Conservation (phyloP, 2,888 invertebrate genomes). For the Rhodophaea formosa region DNA sequence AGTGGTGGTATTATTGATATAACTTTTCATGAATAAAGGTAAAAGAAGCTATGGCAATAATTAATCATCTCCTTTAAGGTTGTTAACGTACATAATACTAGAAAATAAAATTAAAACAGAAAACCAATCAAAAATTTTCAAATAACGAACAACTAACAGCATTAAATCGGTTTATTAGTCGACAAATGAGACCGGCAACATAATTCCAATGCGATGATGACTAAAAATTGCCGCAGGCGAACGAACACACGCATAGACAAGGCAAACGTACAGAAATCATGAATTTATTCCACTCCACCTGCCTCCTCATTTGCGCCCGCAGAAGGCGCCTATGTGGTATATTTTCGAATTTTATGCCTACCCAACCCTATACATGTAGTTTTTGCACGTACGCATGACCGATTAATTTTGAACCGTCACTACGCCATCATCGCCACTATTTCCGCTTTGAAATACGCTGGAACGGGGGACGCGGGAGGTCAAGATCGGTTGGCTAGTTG, state of each 20-base stretch:
- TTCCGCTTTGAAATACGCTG: constrained; percentile 18
- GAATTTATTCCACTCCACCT: constrained; percentile 65
- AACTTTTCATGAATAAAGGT: no score
- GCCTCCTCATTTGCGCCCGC: constrained; percentile 70
- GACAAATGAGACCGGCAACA: background rate
- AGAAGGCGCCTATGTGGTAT: constrained; percentile 62
- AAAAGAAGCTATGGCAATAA: no score
- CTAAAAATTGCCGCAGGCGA: constrained; percentile 9
- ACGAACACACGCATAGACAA: constrained; percentile 26
- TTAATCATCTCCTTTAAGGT: no score
- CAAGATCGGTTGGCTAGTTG: constrained; percentile 37
- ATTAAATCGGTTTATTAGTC: background rate
- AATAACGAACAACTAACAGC: background rate
- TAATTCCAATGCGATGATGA: background rate
- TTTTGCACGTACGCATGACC: constrained; percentile 53
- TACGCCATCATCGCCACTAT: constrained; percentile 31
- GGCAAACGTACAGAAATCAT: constrained; percentile 60
- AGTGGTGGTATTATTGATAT: no score
- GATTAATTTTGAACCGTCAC: constrained; percentile 46
- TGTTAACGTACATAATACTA: no score
- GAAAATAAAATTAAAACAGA: background rate
- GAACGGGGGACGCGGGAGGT: constrained; percentile 37
- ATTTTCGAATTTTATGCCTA: constrained; percentile 79
- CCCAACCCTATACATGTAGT: constrained; percentile 48
- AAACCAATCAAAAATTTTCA: background rate